phyloP scores from a whole-genome alignment of 2,797 vertebrate species.

The Pogoniulus pusillus region DNA sequence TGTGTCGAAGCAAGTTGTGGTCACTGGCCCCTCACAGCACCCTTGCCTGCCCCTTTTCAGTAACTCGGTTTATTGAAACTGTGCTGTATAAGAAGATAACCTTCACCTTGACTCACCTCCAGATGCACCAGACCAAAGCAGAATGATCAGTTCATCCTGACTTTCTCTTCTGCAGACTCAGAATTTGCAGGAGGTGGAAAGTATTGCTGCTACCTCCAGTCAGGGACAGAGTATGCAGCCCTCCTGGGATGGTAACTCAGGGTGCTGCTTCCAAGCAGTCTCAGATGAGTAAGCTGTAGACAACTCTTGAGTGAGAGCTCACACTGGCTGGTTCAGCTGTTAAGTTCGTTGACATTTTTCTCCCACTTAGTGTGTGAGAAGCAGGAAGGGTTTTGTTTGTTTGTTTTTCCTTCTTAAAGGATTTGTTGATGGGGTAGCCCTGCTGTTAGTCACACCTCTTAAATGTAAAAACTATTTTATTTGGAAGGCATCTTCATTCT shows the following conservation, averaged over 20 bases:
- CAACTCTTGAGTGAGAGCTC: background rate
- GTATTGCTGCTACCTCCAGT: background rate
- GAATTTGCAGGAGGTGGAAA: background rate
- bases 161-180: background rate
- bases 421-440: background rate
- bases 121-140: background rate
- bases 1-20: background rate
- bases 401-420: background rate
- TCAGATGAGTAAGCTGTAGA: background rate
- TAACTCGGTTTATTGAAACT: background rate
- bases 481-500: background rate
- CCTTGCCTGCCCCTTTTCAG: background rate
- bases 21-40: background rate
- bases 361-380: background rate
- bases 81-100: background rate
- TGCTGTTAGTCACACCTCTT: background rate
- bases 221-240: fast-evolving
- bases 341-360: background rate
- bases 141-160: background rate
- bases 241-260: background rate
- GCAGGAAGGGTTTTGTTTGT: background rate
- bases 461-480: background rate
- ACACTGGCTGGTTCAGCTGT: background rate
- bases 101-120: background rate
- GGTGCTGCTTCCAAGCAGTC: background rate